Conservation (phyloP, 2,888 invertebrate species). For the Macroteleia sp. region DNA sequence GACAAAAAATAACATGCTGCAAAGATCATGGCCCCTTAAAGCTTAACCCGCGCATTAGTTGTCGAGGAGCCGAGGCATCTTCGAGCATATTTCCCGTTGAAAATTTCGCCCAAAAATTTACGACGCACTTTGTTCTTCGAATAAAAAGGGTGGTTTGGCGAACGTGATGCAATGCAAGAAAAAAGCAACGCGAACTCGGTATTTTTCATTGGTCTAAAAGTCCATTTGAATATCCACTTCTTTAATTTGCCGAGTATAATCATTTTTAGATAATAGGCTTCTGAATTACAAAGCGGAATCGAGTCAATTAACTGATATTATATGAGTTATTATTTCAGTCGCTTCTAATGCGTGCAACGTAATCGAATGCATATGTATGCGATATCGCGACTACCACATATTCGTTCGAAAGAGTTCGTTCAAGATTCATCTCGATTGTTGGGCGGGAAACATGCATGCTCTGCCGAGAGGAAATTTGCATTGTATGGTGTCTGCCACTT, state of each 20-base stretch:
- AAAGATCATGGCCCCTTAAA: constrained; percentile 65
- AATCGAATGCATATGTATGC: constrained; percentile 21
- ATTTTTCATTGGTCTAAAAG: constrained; percentile 12
- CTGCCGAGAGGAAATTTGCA: constrained; percentile 51
- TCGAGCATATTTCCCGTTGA: constrained; percentile 39
- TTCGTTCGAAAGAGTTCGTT: constrained; percentile 4
- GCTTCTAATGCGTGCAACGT: constrained; percentile 33
- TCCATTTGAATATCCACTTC: constrained; percentile 39
- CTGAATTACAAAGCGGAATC: constrained; percentile 46
- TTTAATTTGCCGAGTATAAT: constrained; percentile 47
- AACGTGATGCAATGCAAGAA: neutral
- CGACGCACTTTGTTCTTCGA: constrained; percentile 43
- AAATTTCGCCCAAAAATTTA: constrained; percentile 51
- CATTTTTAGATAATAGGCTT: constrained; percentile 35
- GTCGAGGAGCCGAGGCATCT: constrained; percentile 26
- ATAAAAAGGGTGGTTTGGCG: constrained; percentile 22
- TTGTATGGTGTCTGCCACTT: constrained; percentile 57
- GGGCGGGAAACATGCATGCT: constrained; percentile 43
- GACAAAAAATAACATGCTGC: constrained; percentile 70
- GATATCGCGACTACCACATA: constrained; percentile 27
- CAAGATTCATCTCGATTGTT: constrained; percentile 52
- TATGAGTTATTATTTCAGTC: constrained; percentile 52
- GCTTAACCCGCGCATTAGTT: constrained; percentile 57
- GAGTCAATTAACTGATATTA: constrained; percentile 52
- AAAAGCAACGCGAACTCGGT: neutral